Evolutionary conservation across 2,888 invertebrate species (phyloP), one percentile per base, ranked within the genome.

Genomic region (Linnaemya vulpina): DNA sequence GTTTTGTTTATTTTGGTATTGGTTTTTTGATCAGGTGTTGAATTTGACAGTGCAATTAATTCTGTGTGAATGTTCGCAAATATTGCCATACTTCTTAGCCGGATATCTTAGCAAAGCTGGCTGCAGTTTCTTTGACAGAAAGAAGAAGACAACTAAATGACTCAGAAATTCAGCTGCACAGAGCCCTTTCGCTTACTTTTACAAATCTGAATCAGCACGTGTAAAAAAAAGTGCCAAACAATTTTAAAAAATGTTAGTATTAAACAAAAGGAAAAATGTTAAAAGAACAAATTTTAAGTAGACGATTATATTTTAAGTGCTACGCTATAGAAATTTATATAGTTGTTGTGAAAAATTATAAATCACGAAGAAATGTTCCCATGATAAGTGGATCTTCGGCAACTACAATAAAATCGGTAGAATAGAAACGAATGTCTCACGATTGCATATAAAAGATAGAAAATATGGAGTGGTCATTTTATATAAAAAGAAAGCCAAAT

Each of bases 191-290:
- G 92, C 92, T 92, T 92, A 91, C 89, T 92, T 92, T 92, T 90
- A 91, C 89, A 92, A 92, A 92, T 91, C 91, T 91, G 87, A 89
- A 89, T 91, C 91, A 92, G 92, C 92, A 92, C 92, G 92, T 92
- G 92, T 92, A 89, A 90, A 90, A 91, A 38, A 91, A 91, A 92
- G 92, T 92, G 92, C 92, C 92, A 92, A 92, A 92, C 89, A 90
- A 90, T 90, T 90, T 89, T 92, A 90, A 87, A 88, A 91, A 91
- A 92, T 92, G 92, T 92, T 90, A 91, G 92, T 92, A 92, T 91
- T 87, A 85, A 87, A 86, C 65, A 55, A 62, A 40, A 70, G 67
- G 86, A 86, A 70, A 74, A 83, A 68, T 80, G n/a, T 49, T n/a
- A 10, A 83, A 87, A 76, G 22, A 67, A 79, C 30, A 22, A 13